Conservation (phyloP, 2,113 vertebrate species). For the Notechis scutatus region DNA sequence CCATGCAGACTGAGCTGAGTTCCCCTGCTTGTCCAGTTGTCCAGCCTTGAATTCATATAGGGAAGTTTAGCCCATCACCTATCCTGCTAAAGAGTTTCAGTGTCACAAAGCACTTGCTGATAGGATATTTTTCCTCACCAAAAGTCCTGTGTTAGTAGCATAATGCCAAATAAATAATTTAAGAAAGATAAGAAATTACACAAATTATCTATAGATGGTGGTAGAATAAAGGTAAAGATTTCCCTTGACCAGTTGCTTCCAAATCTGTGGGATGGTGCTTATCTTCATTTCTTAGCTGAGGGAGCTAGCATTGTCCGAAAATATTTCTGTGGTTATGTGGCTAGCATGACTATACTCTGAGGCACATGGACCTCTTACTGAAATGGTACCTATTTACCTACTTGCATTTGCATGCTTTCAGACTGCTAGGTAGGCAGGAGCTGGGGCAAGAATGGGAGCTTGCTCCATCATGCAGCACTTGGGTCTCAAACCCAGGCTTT, state of each 20-base stretch:
- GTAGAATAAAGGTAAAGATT: neutral
- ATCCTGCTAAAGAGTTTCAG: neutral
- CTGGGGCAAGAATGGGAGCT: neutral
- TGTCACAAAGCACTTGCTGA: neutral
- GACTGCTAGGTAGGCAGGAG: neutral
- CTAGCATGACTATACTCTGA: neutral
- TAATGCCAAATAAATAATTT: neutral
- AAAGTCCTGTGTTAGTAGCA: neutral
- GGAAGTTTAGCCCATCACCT: neutral
- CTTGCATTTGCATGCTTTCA: neutral
- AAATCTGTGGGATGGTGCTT: neutral
- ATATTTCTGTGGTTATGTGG: neutral
- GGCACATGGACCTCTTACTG: neutral
- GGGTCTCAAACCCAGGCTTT: neutral
- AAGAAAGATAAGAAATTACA: neutral
- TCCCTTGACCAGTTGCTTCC: neutral
- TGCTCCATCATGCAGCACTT: neutral
- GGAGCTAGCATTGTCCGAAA: neutral
- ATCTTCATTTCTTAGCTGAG: neutral
- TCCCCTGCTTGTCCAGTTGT: neutral
- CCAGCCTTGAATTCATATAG: neutral
- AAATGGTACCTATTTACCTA: neutral
- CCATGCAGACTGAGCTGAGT: neutral
- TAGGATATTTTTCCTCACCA: neutral
- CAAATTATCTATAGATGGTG: neutral